These are phyloP conservation scores for Chlorodrepanis virens DNA, from an alignment of 2,113 vertebrate species.

Conservation along the genomic window DNA sequence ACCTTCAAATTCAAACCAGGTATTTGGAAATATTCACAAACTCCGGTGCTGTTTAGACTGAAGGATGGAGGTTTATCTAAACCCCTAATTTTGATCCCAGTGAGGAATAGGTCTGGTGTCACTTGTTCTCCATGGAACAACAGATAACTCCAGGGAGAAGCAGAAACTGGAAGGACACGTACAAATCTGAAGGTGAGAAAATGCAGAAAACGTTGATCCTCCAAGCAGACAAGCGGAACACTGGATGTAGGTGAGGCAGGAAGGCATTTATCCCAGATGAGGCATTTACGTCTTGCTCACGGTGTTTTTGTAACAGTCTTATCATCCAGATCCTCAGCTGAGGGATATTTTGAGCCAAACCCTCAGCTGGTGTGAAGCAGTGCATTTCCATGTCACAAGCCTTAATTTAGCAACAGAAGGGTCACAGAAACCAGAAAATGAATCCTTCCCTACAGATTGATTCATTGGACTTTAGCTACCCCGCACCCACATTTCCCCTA, in stretches of 20 bases:
- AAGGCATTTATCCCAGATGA: neutral
- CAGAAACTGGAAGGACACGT: neutral
- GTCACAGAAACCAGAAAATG: neutral
- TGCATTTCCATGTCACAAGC: neutral
- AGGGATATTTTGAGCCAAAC: neutral
- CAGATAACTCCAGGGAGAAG: neutral
- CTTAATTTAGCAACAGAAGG: neutral
- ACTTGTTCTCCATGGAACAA: neutral
- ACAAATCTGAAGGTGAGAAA: neutral
- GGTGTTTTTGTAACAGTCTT: neutral
- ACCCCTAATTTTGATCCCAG: neutral
- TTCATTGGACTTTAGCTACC: neutral
- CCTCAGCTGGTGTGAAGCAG: neutral
- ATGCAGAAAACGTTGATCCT: neutral
- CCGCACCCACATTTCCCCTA: neutral
- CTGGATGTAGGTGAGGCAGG: neutral
- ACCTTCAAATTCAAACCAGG: neutral
- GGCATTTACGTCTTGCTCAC: neutral
- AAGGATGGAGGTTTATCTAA: neutral
- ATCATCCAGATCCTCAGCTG: neutral
- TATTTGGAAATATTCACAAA: neutral
- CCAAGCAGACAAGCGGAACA: neutral
- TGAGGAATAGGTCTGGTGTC: neutral
- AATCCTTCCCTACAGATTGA: neutral
- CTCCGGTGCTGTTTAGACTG: neutral